Conservation (phyloP, 2,888 invertebrate genomes). For the Drosophila mercatorum region DNA sequence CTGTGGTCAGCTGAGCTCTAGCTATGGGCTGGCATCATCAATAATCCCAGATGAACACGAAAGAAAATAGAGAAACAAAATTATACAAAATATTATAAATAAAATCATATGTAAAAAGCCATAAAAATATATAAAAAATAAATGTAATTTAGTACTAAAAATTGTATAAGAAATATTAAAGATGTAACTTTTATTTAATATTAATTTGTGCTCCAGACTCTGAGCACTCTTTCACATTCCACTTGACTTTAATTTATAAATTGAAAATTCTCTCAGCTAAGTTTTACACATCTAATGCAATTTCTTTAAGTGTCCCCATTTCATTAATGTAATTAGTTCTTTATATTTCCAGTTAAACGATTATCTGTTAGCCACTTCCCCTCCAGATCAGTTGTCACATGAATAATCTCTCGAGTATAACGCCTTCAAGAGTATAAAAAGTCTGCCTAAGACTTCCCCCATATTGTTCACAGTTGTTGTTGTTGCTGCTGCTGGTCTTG, state of each 20-base stretch:
- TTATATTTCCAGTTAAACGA: neutral
- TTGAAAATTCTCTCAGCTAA: neutral
- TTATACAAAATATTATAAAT: no score
- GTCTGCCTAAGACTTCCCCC: slow-evolving; percentile 18
- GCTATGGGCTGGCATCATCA: slow-evolving; percentile 15
- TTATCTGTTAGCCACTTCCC: neutral
- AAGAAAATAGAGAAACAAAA: neutral
- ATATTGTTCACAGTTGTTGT: slow-evolving; percentile 13
- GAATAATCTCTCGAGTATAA: slow-evolving; percentile 11
- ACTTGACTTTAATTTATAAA: neutral
- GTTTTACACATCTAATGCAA: neutral
- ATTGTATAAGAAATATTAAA: no score
- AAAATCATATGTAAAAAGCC: no score
- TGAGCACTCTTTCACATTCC: no score
- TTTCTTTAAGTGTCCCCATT: neutral
- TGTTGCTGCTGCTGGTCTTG: slow-evolving; percentile 16
- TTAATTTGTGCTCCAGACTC: no score
- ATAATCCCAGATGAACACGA: neutral
- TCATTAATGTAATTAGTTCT: no score
- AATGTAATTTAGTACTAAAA: no score
- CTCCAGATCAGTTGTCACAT: slow-evolving; percentile 6
- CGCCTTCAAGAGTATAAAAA: slow-evolving; percentile 22
- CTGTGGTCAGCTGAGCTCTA: slow-evolving; percentile 43
- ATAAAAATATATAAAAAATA: no score
- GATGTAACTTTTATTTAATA: no score